Evolutionary conservation across 2,888 invertebrate genomes (phyloP).

Genomic region (Ptilodon capucinus): DNA sequence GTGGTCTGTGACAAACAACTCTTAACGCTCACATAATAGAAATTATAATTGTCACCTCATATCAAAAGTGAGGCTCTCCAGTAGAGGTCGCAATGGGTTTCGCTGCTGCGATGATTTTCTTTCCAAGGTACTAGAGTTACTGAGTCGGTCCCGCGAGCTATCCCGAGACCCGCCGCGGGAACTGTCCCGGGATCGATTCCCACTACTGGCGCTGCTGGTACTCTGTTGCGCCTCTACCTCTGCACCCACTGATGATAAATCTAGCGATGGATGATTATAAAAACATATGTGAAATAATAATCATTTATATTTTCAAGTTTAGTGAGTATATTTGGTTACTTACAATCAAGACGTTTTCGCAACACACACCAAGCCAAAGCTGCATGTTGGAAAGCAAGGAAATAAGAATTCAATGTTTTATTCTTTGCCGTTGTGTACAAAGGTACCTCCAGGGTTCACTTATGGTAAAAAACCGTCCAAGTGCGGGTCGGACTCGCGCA

Average conservation of each 20-base stretch:
- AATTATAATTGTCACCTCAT: constrained; percentile 84
- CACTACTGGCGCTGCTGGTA: constrained; percentile 53
- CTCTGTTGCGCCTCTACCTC: constrained; percentile 82
- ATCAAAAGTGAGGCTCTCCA: constrained; percentile 93
- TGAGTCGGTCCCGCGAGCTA: constrained; percentile 74
- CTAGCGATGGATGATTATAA: constrained; percentile 65
- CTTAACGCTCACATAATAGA: no score
- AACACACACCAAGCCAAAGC: constrained; percentile 97
- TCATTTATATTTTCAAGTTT: neutral
- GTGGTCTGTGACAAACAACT: no score
- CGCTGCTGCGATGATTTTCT: constrained; percentile 62
- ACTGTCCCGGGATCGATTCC: constrained; percentile 67
- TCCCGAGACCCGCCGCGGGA: constrained; percentile 76
- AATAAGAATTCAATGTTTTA: constrained; percentile 18
- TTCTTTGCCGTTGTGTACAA: no score
- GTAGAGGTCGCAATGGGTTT: constrained; percentile 86
- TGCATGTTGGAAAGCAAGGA: constrained; percentile 75
- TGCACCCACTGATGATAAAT: constrained; percentile 89
- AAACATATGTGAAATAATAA: neutral
- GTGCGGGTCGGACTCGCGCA: no score
- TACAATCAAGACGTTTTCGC: constrained; percentile 95
- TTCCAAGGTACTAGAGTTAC: constrained; percentile 73
- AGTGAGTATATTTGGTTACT: constrained; percentile 67
- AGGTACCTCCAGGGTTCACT: no score
- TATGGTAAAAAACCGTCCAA: no score